These are phyloP conservation scores for Lampris megalopsis DNA, from an alignment of 2,113 vertebrate species.

Conservation along the genomic window DNA sequence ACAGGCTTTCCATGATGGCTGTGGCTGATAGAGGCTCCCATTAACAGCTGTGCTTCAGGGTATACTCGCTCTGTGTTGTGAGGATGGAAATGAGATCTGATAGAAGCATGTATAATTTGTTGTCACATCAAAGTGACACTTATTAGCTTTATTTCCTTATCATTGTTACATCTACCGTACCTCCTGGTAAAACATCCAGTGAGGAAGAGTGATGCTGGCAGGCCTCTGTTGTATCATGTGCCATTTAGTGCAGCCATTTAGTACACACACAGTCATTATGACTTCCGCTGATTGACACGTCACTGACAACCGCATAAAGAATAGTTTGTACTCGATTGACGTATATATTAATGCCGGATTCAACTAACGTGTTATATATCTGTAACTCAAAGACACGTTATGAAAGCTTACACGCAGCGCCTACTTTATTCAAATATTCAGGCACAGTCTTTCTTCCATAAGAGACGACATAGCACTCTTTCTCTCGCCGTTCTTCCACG, in stretches of 20 bases:
- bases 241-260: constrained; percentile 31
- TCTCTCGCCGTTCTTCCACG: constrained; percentile 15
- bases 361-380: constrained; percentile 23
- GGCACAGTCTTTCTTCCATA: constrained; percentile 31
- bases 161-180: constrained; percentile 70
- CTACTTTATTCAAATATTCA: constrained; percentile 34
- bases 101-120: constrained; percentile 80
- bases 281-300: constrained; percentile 55
- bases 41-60: constrained; percentile 80
- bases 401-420: background rate
- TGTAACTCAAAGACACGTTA: constrained; percentile 44
- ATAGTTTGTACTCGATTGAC: constrained; percentile 44
- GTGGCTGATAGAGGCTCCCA: constrained; percentile 78
- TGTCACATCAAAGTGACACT: constrained; percentile 82
- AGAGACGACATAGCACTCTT: constrained; percentile 33
- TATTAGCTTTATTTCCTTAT: constrained; percentile 81
- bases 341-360: constrained; percentile 45
- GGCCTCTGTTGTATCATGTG: constrained; percentile 46
- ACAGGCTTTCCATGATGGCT: constrained; percentile 73
- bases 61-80: constrained; percentile 73
- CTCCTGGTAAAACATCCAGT: constrained; percentile 73
- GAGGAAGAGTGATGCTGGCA: constrained; percentile 31
- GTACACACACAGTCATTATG: constrained; percentile 33
- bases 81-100: constrained; percentile 79
- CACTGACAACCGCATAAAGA: constrained; percentile 43